These are phyloP conservation scores for Myiothlypis coronata DNA, from an alignment of 2,797 vertebrate genomes.

Conservation along the genomic window DNA sequence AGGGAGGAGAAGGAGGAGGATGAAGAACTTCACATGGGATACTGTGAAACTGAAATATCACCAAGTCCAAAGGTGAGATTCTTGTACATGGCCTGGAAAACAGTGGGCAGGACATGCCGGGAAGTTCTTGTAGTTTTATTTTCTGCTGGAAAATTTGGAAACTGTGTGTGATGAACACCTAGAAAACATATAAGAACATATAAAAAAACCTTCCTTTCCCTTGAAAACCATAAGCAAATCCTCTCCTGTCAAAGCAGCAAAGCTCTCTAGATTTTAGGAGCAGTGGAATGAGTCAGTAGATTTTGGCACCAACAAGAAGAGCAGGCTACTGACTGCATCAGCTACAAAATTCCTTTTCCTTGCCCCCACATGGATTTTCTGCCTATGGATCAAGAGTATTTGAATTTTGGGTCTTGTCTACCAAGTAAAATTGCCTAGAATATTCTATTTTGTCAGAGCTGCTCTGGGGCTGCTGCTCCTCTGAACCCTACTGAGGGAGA, in stretches of 20 bases:
- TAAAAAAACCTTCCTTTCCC: neutral
- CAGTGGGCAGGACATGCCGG: accelerated
- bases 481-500: neutral
- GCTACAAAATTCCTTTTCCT: neutral
- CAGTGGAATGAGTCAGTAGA: accelerated
- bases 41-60: neutral
- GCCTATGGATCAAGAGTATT: neutral
- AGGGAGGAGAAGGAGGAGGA: neutral
- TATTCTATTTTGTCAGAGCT: neutral
- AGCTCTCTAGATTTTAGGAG: neutral
- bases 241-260: neutral
- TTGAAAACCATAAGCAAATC: neutral
- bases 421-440: neutral
- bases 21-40: neutral
- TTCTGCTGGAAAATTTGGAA: neutral
- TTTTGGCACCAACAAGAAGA: accelerated
- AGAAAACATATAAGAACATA: neutral
- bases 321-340: neutral
- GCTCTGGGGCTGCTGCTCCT: neutral
- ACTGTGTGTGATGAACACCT: accelerated
- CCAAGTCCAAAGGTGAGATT: neutral
- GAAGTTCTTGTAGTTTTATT: neutral
- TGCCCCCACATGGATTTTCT: neutral
- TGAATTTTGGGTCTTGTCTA: neutral
- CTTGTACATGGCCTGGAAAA: accelerated